Evolutionary conservation across 2,797 vertebrate species (phyloP).

Genomic region (Garrulus glandarius): DNA sequence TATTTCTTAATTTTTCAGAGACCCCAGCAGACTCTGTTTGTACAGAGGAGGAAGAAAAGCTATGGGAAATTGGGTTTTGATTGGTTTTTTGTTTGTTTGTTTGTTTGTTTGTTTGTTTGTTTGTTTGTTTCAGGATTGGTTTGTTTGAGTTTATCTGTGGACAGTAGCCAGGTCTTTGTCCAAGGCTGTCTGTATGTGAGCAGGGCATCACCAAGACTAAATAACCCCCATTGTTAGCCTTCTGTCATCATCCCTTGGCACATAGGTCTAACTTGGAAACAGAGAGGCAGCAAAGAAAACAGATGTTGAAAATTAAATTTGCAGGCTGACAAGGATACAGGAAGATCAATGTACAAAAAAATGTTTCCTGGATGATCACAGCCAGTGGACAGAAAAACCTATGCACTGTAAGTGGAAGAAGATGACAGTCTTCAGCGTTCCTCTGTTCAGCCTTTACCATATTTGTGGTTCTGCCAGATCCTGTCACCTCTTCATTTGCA

Average conservation of each 20-base stretch:
- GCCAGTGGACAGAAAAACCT: neutral
- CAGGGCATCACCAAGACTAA: neutral
- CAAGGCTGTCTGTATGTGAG: neutral
- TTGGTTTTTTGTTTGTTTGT: neutral
- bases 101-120: constrained; percentile 1
- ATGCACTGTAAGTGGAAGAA: neutral
- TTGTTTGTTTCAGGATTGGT: neutral
- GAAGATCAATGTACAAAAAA: neutral
- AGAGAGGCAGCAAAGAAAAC: neutral
- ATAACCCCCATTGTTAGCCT: neutral
- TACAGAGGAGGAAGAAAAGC: neutral
- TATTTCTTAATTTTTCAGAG: neutral
- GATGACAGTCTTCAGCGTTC: neutral
- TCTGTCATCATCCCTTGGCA: constrained; percentile 10
- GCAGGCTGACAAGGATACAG: neutral
- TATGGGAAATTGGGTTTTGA: neutral
- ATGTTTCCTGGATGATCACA: neutral
- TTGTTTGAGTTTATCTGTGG: neutral
- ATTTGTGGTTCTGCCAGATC: neutral
- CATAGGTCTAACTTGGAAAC: neutral
- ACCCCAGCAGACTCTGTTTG: neutral
- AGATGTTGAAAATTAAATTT: constrained; percentile 18
- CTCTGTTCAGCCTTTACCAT: neutral
- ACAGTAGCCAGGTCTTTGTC: neutral
- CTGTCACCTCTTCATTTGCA: neutral